Evolutionary conservation across 2,888 invertebrate genomes (phyloP).

Genomic region (Caradrina clavipalpis): DNA sequence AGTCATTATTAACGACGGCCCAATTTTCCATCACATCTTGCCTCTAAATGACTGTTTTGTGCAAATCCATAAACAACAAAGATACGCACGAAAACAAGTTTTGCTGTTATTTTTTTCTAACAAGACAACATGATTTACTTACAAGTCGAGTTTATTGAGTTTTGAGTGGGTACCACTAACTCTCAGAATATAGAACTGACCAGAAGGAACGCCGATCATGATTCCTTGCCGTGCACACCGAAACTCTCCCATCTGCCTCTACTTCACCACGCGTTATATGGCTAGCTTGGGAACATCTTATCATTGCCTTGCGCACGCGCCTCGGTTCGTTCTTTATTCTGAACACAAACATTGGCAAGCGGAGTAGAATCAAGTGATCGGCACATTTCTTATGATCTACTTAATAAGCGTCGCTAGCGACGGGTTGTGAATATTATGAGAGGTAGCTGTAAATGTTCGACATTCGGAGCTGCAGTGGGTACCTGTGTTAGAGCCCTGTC

Average conservation of each 20-base stretch:
- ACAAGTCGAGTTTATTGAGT: neutral
- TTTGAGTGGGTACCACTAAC: neutral
- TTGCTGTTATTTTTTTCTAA: no score
- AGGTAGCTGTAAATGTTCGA: slow-evolving; percentile 65
- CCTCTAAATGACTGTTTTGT: no score
- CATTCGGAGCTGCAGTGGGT: slow-evolving; percentile 77
- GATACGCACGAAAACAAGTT: neutral
- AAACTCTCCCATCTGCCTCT: neutral
- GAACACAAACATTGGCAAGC: slow-evolving; percentile 59
- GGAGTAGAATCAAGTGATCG: slow-evolving; percentile 75
- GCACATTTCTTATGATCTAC: slow-evolving; percentile 86
- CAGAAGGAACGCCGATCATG: neutral
- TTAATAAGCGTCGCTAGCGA: slow-evolving; percentile 75
- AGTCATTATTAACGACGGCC: neutral
- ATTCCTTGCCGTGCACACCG: no score
- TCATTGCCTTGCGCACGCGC: no score
- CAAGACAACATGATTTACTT: no score
- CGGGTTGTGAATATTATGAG: slow-evolving; percentile 81
- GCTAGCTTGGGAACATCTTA: no score
- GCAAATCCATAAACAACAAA: neutral
- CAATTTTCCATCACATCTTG: neutral
- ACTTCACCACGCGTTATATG: no score
- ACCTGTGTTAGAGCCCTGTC: slow-evolving; percentile 64
- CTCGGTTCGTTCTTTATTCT: neutral
- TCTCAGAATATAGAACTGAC: neutral